Evolutionary conservation across 2,797 vertebrate species (phyloP), one percentile per base, ranked within the genome.

Genomic region (Chrysocyon brachyurus): DNA sequence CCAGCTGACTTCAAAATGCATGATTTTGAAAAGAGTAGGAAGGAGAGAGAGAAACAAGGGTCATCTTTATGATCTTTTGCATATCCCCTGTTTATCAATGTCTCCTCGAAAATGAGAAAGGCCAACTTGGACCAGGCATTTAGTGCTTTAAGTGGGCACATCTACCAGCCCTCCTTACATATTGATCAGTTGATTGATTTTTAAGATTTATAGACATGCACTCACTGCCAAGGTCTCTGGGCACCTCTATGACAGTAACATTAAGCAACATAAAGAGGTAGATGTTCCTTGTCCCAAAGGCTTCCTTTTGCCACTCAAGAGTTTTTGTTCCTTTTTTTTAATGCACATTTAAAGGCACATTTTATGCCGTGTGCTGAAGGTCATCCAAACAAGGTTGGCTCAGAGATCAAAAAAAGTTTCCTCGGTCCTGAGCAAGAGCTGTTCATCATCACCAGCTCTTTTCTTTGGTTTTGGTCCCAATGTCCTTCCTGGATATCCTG

Each of bases 151-250:
- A 96, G 81, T 97, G 90, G 81, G 57, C 81, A 93, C n/a, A 57
- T 96, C 93, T 40, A 90, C 92, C 77, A 83, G 66, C 81, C 63
- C 79, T 96, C 86, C 68, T 82, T 75, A n/a, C 52, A 75, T 95
- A 97, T 95, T 91, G 96, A 98, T 96, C 73, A 94, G 83, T 19
- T 92, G 86, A 97, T 96, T 97, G 94, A 97, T 97, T 96, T 97
- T 96, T 91, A 96, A 98, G 92, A 96, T 98, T 98, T 98, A 97
- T 98, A 97, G 97, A 96, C 92, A 94, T 92, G 92, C 28, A 85
- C 81, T 98, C 70, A 86, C 87, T 96, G 92, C 96, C 97, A 97
- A 96, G 83, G 90, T 96, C 96, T 97, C 97, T 52, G 64, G 73
- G 40, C 17, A 89, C 85, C 64, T 91, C 68, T 78, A 64, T 5